These are phyloP conservation scores for Pristionchus arcanus DNA, from an alignment of 2,888 invertebrate genomes.

Conservation along the genomic window DNA sequence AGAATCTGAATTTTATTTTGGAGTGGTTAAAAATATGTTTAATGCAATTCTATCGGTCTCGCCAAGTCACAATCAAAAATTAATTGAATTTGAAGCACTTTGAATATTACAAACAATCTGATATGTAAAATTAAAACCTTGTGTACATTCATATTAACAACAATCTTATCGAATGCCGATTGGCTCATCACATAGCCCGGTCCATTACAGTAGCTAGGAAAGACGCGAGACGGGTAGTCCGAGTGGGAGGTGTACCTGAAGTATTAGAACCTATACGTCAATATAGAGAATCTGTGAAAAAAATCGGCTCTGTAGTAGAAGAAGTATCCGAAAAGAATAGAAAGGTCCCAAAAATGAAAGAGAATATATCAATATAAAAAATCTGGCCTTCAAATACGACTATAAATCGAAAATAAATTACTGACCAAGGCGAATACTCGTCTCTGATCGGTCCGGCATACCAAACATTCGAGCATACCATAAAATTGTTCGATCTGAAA, in stretches of 20 bases:
- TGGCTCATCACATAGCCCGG: not conserved
- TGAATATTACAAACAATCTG: not conserved
- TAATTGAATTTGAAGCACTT: too few species aligned
- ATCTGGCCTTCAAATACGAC: too few species aligned
- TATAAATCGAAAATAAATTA: not conserved
- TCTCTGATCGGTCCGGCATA: not conserved
- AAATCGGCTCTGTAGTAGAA: too few species aligned
- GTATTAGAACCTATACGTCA: too few species aligned
- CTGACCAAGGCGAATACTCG: not conserved
- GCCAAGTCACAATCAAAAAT: too few species aligned
- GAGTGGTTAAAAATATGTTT: too few species aligned
- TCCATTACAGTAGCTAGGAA: not conserved
- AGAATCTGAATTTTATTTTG: not conserved
- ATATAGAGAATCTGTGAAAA: too few species aligned
- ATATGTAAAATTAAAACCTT: not conserved
- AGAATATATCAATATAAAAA: too few species aligned
- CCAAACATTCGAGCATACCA: not conserved
- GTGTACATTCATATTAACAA: not conserved
- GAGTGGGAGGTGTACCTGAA: conserved; percentile 10
- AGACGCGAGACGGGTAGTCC: not conserved
- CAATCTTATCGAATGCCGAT: not conserved
- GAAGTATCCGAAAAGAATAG: too few species aligned
- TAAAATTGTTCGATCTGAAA: not conserved
- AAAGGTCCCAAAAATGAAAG: too few species aligned
- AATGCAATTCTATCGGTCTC: too few species aligned